Evolutionary conservation across 1,140 invertebrate species (phyloP).

Genomic region (Thaumatotibia leucotreta): DNA sequence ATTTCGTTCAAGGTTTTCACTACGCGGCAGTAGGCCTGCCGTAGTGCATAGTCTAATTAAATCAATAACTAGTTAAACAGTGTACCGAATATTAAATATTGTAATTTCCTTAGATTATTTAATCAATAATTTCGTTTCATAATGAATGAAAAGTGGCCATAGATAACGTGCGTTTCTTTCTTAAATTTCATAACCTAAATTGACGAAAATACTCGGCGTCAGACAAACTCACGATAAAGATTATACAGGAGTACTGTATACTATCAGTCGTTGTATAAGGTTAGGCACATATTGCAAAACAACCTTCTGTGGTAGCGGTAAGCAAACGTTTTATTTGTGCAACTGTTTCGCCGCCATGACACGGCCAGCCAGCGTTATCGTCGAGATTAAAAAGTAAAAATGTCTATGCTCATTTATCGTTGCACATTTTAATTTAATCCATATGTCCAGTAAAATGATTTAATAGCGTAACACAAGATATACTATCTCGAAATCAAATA

Average conservation of each 20-base stretch:
- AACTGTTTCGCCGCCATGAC: constrained; percentile 3
- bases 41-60: background rate
- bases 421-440: background rate
- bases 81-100: no score
- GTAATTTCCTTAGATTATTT: no score
- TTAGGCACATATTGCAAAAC: constrained; percentile 8
- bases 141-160: no score
- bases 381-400: background rate
- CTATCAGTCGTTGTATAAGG: constrained; percentile 6
- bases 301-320: constrained; percentile 7
- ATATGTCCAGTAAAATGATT: background rate
- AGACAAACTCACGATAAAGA: background rate
- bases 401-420: background rate
- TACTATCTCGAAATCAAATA: no score
- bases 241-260: background rate
- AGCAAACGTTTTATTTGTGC: background rate
- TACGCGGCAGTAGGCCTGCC: background rate
- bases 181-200: background rate
- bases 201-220: background rate
- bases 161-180: no score
- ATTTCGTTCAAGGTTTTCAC: background rate
- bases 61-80: no score
- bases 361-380: background rate
- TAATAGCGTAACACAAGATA: no score
- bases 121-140: no score